Base-by-base conservation (phyloP, 2,888 invertebrate genomes). In the Mermis nigrescens region DNA sequence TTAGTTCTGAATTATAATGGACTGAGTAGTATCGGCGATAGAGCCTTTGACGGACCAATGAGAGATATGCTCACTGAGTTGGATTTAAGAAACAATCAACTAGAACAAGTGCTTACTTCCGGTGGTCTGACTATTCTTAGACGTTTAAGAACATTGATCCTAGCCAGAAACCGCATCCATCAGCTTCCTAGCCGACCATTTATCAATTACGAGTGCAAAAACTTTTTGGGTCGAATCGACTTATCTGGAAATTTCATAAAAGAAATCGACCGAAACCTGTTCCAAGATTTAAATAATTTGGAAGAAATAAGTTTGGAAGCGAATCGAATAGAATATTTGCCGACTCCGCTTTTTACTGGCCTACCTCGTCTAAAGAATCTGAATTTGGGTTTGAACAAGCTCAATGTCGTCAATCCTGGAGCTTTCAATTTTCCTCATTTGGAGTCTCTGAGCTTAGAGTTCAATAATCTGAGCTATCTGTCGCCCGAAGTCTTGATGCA, bases 391-490 rank as follows among this genome's bases (percentile, higher is more conserved):
- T 62, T 71, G 51, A 71, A 71, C 59, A 63, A 63, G 46, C 66
- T 68, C 63, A 65, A 66, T 64, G 62, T 65, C 3, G 68, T 71
- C 2, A 70, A 70, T 15, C 66, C 68, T 29, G 68, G 70, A 19
- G 68, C 68, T 15, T 63, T 71, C n/a, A 67, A 72, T 59, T 70
- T 72, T 61, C 70, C 70, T 1, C 61, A 63, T 32, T 62, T 71
- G 57, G 65, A 67, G 2, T 72, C 71, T 1, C 64, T 71, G n/a
- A 70, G 70, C 22, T 65, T 71, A 46, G 71, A 72, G 57, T 70
- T 71, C 66, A 71, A 71, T 62, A 68, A 69, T 22, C 69, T 71
- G 53, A 64, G 66, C 4, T 65, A 66, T 31, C 69, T 71, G 46
- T 64, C 66, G 22, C 69, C 70, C 4, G 68, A 71, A 57, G 68